Conservation (phyloP, 2,113 vertebrate genomes). For the Rhea pennata region DNA sequence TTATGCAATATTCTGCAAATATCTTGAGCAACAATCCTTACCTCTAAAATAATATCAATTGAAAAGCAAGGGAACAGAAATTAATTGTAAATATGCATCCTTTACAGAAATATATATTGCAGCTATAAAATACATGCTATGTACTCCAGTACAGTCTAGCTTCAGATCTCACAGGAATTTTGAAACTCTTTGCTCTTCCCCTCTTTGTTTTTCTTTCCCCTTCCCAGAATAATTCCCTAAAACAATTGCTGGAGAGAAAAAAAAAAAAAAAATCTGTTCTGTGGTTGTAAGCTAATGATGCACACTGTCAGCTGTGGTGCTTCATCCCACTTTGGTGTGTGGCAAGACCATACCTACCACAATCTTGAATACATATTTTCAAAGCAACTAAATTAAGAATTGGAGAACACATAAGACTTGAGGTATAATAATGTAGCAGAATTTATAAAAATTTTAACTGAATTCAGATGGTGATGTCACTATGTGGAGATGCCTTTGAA, state of each 20-base stretch:
- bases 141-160: not conserved
- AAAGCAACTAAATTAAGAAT: not conserved
- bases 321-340: not conserved
- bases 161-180: not conserved
- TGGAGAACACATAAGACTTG: not conserved
- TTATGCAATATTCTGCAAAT: not conserved
- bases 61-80: not conserved
- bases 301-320: not conserved
- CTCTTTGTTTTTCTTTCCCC: not conserved
- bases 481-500: not conserved
- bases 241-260: not conserved
- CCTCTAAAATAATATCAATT: not conserved
- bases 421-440: not conserved
- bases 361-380: not conserved
- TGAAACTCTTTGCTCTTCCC: not conserved
- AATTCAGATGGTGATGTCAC: not conserved
- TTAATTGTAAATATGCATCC: not conserved
- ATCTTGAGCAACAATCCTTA: not conserved
- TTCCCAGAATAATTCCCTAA: not conserved
- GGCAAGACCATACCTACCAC: not conserved
- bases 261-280: not conserved
- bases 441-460: not conserved
- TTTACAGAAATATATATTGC: not conserved
- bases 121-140: not conserved
- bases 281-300: not conserved